Conservation (phyloP, 1,140 invertebrate species). For the Bombyx mandarina region DNA sequence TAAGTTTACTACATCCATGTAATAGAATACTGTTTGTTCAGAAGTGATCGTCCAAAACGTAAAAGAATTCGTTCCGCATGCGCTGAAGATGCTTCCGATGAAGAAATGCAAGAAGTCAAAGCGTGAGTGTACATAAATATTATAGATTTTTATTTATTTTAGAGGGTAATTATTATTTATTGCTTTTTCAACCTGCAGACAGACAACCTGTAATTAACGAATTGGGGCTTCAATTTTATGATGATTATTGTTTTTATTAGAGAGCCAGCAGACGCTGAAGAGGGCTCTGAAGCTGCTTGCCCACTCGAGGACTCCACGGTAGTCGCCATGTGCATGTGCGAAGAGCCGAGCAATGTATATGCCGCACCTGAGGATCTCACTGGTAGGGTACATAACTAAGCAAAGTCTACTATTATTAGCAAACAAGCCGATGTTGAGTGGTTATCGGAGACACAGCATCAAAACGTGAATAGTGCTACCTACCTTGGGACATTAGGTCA, state of each 20-base stretch:
- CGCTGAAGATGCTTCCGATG: constrained; percentile 1
- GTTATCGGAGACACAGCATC: no score
- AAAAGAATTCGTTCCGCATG: constrained; percentile 2
- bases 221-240: background rate
- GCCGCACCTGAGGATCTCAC: constrained; percentile 34
- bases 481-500: no score
- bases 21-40: background rate
- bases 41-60: constrained; percentile 1
- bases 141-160: no score
- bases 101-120: background rate
- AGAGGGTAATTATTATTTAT: no score
- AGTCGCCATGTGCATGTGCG: constrained; percentile 43
- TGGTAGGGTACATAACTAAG: constrained; percentile 11
- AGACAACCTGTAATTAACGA: no score
- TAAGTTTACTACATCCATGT: no score
- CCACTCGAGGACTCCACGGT: constrained; percentile 32
- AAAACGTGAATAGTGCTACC: no score
- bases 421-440: no score
- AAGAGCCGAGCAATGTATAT: constrained; percentile 39
- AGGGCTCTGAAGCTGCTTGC: constrained; percentile 38
- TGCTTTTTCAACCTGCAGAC: no score
- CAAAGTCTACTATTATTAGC: no score
- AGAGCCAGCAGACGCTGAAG: constrained; percentile 37
- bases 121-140: no score
- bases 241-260: constrained; percentile 8